Percentiles rank a stretch among this genome's conserved stretches.
phyloP scores from a whole-genome alignment of 1,140 invertebrate genomes.

The Pteromalus puparum region DNA sequence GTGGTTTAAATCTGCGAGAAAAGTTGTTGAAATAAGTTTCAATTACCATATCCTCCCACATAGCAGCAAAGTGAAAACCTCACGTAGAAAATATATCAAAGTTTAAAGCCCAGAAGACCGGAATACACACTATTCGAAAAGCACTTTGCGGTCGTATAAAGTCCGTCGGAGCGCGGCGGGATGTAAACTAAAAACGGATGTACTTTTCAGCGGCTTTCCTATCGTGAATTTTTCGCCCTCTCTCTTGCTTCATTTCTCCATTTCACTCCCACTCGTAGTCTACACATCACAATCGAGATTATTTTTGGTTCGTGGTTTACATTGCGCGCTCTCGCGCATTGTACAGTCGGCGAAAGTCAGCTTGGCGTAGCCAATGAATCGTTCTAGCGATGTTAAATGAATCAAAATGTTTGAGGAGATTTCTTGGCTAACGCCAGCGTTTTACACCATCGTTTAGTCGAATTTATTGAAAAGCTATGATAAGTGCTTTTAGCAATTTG shows the following conservation, averaged over 20 bases:
- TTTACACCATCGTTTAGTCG: neutral
- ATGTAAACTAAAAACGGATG: slow-evolving; percentile 44
- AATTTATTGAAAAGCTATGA: neutral
- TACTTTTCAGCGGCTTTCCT: slow-evolving; percentile 29
- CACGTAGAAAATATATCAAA: neutral
- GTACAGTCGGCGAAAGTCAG: slow-evolving; percentile 16
- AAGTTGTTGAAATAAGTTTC: neutral
- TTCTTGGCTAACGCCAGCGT: neutral
- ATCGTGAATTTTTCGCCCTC: slow-evolving; percentile 23
- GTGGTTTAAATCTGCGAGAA: neutral
- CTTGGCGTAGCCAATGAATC: neutral
- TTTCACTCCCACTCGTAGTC: slow-evolving; percentile 17
- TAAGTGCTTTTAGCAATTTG: neutral
- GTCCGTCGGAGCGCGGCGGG: neutral
- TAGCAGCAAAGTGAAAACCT: neutral
- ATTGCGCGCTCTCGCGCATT: slow-evolving; percentile 14
- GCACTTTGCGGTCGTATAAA: neutral
- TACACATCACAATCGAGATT: slow-evolving; percentile 17
- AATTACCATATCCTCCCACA: slow-evolving; percentile 54
- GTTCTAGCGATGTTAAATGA: neutral
- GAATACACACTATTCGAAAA: neutral
- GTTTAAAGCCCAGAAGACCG: slow-evolving; percentile 2
- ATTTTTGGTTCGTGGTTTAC: slow-evolving; percentile 50
- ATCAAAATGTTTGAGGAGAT: neutral
- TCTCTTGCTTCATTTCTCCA: slow-evolving; percentile 26